Conservation (phyloP, 2,797 vertebrate genomes). For the Thaleichthys pacificus region DNA sequence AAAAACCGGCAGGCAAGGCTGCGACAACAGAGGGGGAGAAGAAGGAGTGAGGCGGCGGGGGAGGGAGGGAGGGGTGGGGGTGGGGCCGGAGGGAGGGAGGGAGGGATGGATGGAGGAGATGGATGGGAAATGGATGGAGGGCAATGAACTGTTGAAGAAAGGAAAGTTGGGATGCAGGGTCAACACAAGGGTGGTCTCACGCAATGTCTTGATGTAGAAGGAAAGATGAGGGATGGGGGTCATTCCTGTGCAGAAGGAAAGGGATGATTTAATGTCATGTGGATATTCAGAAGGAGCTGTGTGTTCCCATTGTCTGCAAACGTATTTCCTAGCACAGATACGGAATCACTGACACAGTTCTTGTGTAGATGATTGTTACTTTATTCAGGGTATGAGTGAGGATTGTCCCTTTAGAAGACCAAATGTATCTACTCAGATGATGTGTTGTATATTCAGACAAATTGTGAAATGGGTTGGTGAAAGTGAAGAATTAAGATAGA, state of each 20-base stretch:
- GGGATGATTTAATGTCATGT: conserved; percentile 33
- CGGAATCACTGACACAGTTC: conserved; percentile 24
- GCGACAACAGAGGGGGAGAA: conserved; percentile 69
- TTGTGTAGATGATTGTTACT: conserved; percentile 24
- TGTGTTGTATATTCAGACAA: conserved; percentile 14
- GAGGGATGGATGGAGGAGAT: background rate
- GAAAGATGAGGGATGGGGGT: conserved; percentile 15
- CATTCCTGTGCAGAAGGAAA: conserved; percentile 35
- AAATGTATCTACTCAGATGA: conserved; percentile 20
- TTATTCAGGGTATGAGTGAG: conserved; percentile 25
- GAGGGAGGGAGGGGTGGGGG: background rate
- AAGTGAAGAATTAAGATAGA: background rate
- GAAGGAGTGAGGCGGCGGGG: conserved; percentile 37
- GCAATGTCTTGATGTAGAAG: conserved; percentile 42
- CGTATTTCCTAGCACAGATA: conserved; percentile 47
- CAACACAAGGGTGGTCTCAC: conserved; percentile 38
- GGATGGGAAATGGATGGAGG: background rate
- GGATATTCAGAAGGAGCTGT: conserved; percentile 33
- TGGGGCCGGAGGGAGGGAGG: background rate
- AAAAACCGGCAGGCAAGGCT: conserved; percentile 77
- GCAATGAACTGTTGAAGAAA: conserved; percentile 19
- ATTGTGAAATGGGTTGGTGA: background rate
- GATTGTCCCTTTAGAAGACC: background rate
- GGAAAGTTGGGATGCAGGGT: conserved; percentile 26
- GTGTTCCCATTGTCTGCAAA: conserved; percentile 42